Conservation (phyloP, 2,888 invertebrate species). For the Drosophila kuntzei region DNA sequence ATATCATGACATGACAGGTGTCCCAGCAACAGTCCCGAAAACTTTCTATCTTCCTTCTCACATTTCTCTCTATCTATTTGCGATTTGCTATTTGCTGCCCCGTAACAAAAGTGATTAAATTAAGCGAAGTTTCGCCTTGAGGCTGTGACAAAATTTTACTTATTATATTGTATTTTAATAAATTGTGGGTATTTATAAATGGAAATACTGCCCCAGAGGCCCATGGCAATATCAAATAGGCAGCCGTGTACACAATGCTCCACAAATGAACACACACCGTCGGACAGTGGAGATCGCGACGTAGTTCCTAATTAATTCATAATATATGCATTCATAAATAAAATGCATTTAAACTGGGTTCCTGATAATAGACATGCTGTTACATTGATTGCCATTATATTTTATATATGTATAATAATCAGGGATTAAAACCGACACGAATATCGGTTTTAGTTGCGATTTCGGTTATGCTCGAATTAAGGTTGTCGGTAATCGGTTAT, state of each 20-base stretch:
- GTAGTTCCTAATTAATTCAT: too few species aligned
- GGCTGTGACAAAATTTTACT: conserved; percentile 34
- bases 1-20: conserved; percentile 54
- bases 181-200: conserved; percentile 66
- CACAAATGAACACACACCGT: conserved; percentile 9
- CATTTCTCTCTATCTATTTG: conserved; percentile 5
- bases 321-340: too few species aligned
- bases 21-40: conserved; percentile 34
- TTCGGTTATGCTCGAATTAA: too few species aligned
- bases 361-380: too few species aligned
- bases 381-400: too few species aligned
- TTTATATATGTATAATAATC: too few species aligned
- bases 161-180: conserved; percentile 54
- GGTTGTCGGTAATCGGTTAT: too few species aligned
- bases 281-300: not conserved
- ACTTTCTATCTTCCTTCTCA: conserved; percentile 31
- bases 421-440: too few species aligned
- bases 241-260: conserved; percentile 8
- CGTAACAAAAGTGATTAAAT: conserved; percentile 72
- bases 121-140: conserved; percentile 42
- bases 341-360: too few species aligned
- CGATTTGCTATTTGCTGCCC: conserved; percentile 36
- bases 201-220: conserved; percentile 50
- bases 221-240: conserved; percentile 1
- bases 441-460: too few species aligned